A percentile compares a stretch with the other conserved stretches of the same genome.
Conservation (phyloP, 2,113 vertebrate species). For the Myotis yumanensis region DNA sequence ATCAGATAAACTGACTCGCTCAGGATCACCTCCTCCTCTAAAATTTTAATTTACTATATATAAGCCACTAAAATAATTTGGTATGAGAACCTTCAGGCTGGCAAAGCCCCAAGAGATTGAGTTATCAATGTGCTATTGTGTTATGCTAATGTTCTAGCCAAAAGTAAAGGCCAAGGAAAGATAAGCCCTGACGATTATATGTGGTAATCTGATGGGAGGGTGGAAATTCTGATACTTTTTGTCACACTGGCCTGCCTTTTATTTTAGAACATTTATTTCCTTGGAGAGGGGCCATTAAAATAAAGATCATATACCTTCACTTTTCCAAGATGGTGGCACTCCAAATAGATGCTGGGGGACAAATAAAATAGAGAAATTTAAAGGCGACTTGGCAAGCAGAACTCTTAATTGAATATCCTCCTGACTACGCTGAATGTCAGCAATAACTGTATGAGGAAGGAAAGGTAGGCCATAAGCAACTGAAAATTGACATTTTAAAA, state of each 20-base stretch:
- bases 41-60: constrained; percentile 13
- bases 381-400: constrained; percentile 25
- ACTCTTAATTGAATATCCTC: constrained; percentile 38
- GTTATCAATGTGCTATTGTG: neutral
- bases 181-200: neutral
- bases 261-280: constrained; percentile 35
- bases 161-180: constrained; percentile 17
- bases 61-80: neutral
- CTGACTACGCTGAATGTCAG: constrained; percentile 42
- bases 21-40: neutral
- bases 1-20: neutral
- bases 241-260: neutral
- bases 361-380: constrained; percentile 52
- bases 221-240: neutral
- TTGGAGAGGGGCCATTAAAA: constrained; percentile 21
- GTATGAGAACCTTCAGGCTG: neutral
- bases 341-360: constrained; percentile 51
- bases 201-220: neutral
- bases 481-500: constrained; percentile 50
- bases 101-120: neutral
- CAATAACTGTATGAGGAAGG: neutral
- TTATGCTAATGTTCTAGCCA: neutral
- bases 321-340: constrained; percentile 35
- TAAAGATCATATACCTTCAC: constrained; percentile 47
- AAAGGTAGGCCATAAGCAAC: neutral